Base-by-base conservation (phyloP, 2,888 invertebrate genomes). In the Napeogenes inachia region DNA sequence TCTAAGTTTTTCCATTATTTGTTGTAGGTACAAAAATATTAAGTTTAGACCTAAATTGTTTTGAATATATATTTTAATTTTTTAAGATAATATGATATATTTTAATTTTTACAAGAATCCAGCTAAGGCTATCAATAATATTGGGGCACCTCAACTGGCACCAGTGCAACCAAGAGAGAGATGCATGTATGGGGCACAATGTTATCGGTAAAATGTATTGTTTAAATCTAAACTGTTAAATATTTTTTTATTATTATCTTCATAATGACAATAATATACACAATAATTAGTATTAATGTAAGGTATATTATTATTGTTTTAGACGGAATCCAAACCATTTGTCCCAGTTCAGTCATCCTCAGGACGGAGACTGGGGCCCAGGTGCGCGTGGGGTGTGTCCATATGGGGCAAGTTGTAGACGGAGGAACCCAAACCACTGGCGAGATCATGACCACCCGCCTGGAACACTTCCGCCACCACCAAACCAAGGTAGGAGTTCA, bases 101-200 rank as follows among this genome's bases (percentile, higher is more conserved):
- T 21, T 13, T 45, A 13, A 13, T 33, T 53, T n/a, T 35, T 53
- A 2, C 32, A 57, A 33, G 13, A 53, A 63, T 30, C 38, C 62
- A 38, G 21, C 50, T 12, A 60, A 59, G 21, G 45, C 45, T 6
- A 42, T 35, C n/a, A 61, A 58, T 57, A 32, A 42, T 32, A 45
- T 42, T 45, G 59, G 47, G 33, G 47, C 38, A 32, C 57, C 32
- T 60, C 38, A 45, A 55, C 54, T 13, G 46, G 33, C 5, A 4
- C 68, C 63, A 54, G 62, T 59, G 4, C 69, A 59, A 0, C 64
- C 65, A 4, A 73, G 92, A 54, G 92, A 93, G 68, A 85, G 92
- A 60, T 94, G 95, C 78, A 91, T 92, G 80, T 95, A 94, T 76
- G 94, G 93, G 65, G 82, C 81, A 10, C 83, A 80, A 62, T 95